Conservation (phyloP, 2,113 vertebrate species). For the Callopanchax toddi region DNA sequence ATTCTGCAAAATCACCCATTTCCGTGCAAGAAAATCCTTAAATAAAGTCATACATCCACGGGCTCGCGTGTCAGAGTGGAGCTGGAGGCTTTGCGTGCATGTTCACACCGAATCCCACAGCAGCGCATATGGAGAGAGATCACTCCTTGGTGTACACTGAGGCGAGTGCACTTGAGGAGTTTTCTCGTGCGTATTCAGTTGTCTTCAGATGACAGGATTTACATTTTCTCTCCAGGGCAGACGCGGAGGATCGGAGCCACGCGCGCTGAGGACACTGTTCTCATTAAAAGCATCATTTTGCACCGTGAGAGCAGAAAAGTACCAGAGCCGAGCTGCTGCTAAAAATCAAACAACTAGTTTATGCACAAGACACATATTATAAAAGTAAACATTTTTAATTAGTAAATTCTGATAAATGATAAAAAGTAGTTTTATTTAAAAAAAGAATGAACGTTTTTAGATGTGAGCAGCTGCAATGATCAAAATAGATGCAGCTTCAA, state of each 20-base stretch:
- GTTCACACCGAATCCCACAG: slow-evolving; percentile 25
- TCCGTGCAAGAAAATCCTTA: slow-evolving; percentile 2
- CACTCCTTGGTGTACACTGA: slow-evolving; percentile 21
- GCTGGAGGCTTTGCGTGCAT: slow-evolving; percentile 41
- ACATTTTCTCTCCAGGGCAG: slow-evolving; percentile 20
- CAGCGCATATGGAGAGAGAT: slow-evolving; percentile 36
- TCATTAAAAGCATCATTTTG: slow-evolving; percentile 18
- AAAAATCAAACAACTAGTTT: too few relatives aligned
- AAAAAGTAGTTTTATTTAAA: too few relatives aligned
- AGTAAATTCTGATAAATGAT: too few relatives aligned
- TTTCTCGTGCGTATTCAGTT: slow-evolving; percentile 12
- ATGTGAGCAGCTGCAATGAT: too few relatives aligned
- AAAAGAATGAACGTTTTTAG: too few relatives aligned
- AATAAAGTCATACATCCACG: slow-evolving; percentile 32
- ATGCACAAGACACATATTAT: too few relatives aligned
- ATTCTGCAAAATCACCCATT: slow-evolving; percentile 40
- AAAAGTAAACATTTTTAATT: too few relatives aligned
- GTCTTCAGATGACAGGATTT: slow-evolving; percentile 28
- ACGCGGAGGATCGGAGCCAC: slow-evolving; percentile 34
- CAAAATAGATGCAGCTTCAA: too few relatives aligned
- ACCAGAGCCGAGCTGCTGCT: neutral
- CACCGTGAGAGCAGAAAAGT: slow-evolving; percentile 2
- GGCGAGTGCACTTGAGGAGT: slow-evolving; percentile 7
- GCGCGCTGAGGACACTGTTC: slow-evolving; percentile 43
- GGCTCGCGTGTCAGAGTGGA: slow-evolving; percentile 29